Conservation (phyloP, 92 coral and sea anemone genomes). For the Zoanthus sansibaricus region DNA sequence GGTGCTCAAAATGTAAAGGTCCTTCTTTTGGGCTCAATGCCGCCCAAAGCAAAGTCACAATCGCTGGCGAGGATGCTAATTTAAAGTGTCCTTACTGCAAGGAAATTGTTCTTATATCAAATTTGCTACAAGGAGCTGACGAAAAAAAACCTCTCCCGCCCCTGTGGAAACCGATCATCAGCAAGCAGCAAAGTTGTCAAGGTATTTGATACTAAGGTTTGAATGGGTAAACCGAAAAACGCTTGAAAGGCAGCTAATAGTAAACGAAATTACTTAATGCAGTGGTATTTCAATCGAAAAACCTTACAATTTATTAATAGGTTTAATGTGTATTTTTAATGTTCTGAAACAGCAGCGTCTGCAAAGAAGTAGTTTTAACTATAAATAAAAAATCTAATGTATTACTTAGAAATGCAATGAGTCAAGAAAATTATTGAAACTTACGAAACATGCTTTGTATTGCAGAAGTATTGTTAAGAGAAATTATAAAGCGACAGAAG, state of each 20-base stretch:
- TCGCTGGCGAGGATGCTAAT: neutral
- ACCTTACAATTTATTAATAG: neutral
- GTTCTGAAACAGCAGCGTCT: no score
- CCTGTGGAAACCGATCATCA: neutral
- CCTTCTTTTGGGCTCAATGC: neutral
- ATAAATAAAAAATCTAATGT: no score
- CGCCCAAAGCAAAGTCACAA: neutral
- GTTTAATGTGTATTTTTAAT: no score
- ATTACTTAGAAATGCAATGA: no score
- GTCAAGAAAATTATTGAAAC: no score
- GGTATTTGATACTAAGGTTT: conserved; percentile 8
- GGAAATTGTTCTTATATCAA: neutral
- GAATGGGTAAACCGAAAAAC: neutral
- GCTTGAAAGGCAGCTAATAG: neutral
- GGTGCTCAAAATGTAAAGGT: conserved; percentile 28
- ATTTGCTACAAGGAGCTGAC: conserved; percentile 10
- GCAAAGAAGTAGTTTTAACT: no score
- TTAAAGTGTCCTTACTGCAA: conserved; percentile 21
- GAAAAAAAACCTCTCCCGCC: conserved; percentile 12
- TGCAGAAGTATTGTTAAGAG: conserved; percentile 14
- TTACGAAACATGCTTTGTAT: neutral
- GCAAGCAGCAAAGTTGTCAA: neutral
- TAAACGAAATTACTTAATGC: neutral
- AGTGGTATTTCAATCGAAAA: neutral
- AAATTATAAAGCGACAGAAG: conserved; percentile 28